These are phyloP conservation scores for Orchestia grillus DNA, from an alignment of 1,140 invertebrate genomes.

Conservation along the genomic window DNA sequence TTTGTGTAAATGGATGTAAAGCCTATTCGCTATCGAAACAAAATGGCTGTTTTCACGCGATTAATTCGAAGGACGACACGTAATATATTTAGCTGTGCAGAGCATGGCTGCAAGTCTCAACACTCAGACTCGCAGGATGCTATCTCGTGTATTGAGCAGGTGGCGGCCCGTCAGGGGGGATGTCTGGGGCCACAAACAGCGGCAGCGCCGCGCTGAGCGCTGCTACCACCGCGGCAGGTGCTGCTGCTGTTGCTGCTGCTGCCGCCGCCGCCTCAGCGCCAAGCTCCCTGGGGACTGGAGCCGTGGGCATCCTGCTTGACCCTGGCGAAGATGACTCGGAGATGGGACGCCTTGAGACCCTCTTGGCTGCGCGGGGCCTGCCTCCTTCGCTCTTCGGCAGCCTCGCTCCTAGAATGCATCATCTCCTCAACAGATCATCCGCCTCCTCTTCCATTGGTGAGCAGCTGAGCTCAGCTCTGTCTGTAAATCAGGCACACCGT, in stretches of 20 bases:
- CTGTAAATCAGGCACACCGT: background rate
- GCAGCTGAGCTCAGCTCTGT: background rate
- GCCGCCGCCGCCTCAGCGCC: conserved; percentile 5
- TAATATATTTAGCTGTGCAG: background rate
- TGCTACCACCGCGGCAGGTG: background rate
- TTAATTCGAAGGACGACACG: too few species aligned
- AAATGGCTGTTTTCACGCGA: too few species aligned
- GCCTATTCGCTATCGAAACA: too few species aligned
- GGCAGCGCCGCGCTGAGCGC: background rate
- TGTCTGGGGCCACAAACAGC: conserved; percentile 36
- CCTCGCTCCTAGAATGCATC: conserved; percentile 96
- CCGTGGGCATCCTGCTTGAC: conserved; percentile 65
- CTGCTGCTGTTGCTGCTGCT: too few species aligned
- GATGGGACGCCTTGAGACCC: conserved; percentile 88
- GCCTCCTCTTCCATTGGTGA: conserved; percentile 75
- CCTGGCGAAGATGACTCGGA: conserved; percentile 82
- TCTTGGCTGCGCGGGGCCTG: conserved; percentile 92
- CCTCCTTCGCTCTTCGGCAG: conserved; percentile 96
- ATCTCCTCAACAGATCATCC: conserved; percentile 88
- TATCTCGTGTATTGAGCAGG: background rate
- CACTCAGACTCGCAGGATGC: background rate
- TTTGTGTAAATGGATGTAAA: too few species aligned
- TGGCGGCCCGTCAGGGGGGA: background rate
- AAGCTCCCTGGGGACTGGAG: conserved; percentile 50
- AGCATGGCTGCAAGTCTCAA: background rate